Evolutionary conservation across 2,888 invertebrate species (phyloP), one percentile per base, ranked within the genome.

Genomic region (Matsumyia berberina): DNA sequence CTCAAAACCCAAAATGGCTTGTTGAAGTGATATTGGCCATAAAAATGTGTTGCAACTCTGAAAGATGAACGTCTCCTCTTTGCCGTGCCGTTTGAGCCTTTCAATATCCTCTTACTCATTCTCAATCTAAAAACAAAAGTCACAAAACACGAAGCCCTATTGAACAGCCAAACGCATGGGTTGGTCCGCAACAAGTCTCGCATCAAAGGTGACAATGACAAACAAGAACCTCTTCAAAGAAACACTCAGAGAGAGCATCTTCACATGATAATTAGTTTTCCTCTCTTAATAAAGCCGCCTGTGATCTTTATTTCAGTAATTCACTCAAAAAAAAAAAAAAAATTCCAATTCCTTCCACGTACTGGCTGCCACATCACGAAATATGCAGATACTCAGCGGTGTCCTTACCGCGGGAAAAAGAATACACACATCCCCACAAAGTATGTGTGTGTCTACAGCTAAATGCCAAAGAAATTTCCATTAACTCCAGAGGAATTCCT

Each of bases 381-480:
- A 57, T 79, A 85, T 79, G 74, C 74, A 74, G 69, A 85, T 76
- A 24, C 46, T 69, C n/a, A n/a, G n/a, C n/a, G n/a, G 8, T 33
- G 12, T 67, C 66, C n/a, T 39, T 46, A 6, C 11, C 31, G 17
- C 29, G 51, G 39, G 49, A 72, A 58, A 55, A 17, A 12, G 35
- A 9, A 62, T 17, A 39, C 39, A 72, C 35, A 73, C 31, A 29
- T 2, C 11, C 69, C 17, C 2, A 33, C 11, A 69, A 1, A 53
- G 17, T 29, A n/a, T 46, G 39, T 79, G 24, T 29, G 19, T 37
- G 29, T 74, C 11, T 80, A 51, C 80, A 69, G 69, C 74, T 79
- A 79, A 85, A 85, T 85, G 67, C 64, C 83, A 74, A 85, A 79
- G 85, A 85, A 85, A 85, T 85, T 85, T 85, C 85, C 85, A 85